Percentiles rank a stretch among this genome's conserved stretches.
Evolutionary conservation across 2,888 invertebrate species (phyloP).

Genomic region (Drosophila anomelani): DNA sequence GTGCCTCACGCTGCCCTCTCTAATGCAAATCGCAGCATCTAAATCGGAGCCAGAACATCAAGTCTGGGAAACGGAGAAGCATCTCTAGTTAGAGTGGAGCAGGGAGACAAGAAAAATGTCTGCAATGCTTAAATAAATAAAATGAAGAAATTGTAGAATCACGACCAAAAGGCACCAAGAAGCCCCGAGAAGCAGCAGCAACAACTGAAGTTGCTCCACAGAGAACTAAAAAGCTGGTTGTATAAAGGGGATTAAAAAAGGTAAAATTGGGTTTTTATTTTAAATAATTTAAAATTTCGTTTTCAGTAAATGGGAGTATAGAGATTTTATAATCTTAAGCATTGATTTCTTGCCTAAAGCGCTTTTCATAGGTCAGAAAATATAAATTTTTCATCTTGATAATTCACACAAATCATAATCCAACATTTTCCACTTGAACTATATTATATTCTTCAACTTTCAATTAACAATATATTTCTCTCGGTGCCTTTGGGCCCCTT

Average conservation of each 20-base stretch:
- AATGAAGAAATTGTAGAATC: constrained; percentile 81
- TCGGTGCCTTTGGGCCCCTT: constrained; percentile 1
- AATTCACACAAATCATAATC: background rate
- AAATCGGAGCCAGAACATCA: constrained; percentile 52
- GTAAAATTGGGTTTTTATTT: accelerated
- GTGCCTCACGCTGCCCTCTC: constrained; percentile 39
- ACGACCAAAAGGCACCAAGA: constrained; percentile 63
- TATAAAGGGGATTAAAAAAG: too few species aligned
- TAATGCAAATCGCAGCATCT: constrained; percentile 72
- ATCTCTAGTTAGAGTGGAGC: constrained; percentile 3
- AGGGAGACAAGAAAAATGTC: constrained; percentile 69
- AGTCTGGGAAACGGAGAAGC: constrained; percentile 38
- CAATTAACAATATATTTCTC: constrained; percentile 11
- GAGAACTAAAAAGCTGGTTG: constrained; percentile 22
- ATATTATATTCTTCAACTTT: too few species aligned
- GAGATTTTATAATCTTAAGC: background rate
- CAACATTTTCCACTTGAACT: background rate
- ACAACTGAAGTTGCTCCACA: constrained; percentile 41
- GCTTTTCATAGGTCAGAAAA: background rate
- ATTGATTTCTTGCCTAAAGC: background rate
- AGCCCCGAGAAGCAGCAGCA: constrained; percentile 43
- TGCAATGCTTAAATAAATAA: constrained; percentile 80
- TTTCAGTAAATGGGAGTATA: accelerated
- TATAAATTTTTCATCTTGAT: background rate
- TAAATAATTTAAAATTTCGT: too few species aligned